These are phyloP conservation scores for Hypsopygia costalis DNA, from an alignment of 2,888 invertebrate genomes.

Conservation along the genomic window DNA sequence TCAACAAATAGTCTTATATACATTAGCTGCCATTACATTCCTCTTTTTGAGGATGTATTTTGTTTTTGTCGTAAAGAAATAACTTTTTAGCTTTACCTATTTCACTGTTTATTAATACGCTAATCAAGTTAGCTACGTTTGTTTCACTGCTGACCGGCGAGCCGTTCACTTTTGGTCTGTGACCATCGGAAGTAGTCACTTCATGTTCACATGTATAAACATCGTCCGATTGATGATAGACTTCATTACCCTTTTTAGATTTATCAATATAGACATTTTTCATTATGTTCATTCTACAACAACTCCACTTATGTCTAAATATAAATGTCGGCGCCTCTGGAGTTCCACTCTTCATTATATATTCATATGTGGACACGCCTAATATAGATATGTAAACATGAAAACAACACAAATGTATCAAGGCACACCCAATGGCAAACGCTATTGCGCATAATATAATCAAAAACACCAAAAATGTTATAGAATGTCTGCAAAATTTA, in stretches of 20 bases:
- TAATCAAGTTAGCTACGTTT: constrained; percentile 50
- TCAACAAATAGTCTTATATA: neutral
- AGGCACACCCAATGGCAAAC: constrained; percentile 87
- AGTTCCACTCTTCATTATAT: constrained; percentile 78
- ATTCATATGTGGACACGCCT: constrained; percentile 94
- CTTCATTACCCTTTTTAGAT: constrained; percentile 20
- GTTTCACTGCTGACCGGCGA: constrained; percentile 20
- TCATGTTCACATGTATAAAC: constrained; percentile 14
- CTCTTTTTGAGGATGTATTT: constrained; percentile 56
- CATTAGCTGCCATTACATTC: constrained; percentile 24
- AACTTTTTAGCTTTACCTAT: constrained; percentile 54
- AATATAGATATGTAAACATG: constrained; percentile 92
- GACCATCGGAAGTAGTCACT: constrained; percentile 5
- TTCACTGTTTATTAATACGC: constrained; percentile 54
- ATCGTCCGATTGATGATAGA: constrained; percentile 12
- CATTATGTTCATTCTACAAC: constrained; percentile 34
- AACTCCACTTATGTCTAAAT: constrained; percentile 28
- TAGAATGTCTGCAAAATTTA: constrained; percentile 51
- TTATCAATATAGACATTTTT: constrained; percentile 28
- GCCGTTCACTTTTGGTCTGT: constrained; percentile 9
- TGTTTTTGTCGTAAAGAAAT: constrained; percentile 57
- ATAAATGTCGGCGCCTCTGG: constrained; percentile 31
- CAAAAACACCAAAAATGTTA: constrained; percentile 58
- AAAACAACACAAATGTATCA: constrained; percentile 92
- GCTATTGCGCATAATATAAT: constrained; percentile 84